phyloP scores from a whole-genome alignment of 2,888 invertebrate species.

The Mesochorus sp. region DNA sequence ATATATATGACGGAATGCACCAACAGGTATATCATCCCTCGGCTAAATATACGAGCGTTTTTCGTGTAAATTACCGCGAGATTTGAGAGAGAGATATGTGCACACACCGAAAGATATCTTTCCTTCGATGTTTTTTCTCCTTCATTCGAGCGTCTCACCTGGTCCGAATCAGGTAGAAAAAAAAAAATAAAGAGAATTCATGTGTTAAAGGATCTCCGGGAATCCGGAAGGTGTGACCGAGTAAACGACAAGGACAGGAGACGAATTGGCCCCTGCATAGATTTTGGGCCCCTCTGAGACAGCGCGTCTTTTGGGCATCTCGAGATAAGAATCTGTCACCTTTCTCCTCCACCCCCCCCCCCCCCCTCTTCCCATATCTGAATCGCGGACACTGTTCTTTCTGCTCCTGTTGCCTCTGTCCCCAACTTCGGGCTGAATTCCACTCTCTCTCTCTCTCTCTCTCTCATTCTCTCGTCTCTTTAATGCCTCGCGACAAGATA shows the following conservation, averaged over 20 bases:
- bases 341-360: conserved; percentile 38
- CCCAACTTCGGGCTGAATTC: conserved; percentile 37
- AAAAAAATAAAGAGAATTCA: conserved; percentile 3
- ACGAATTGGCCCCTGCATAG: conserved; percentile 23
- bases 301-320: conserved; percentile 73
- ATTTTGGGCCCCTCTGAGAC: conserved; percentile 71
- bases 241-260: conserved; percentile 44
- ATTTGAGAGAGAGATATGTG: background rate
- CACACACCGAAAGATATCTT: background rate
- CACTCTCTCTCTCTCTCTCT: too few species aligned
- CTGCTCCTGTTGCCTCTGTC: conserved; percentile 53
- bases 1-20: background rate
- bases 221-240: conserved; percentile 68
- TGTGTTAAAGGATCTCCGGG: conserved; percentile 1
- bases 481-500: conserved; percentile 77
- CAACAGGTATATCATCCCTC: background rate
- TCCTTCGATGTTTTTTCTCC: conserved; percentile 30
- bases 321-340: conserved; percentile 79
- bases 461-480: conserved; percentile 48
- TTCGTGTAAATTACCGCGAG: conserved; percentile 25
- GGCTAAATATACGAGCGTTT: conserved; percentile 24
- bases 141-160: conserved; percentile 52
- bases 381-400: too few species aligned
- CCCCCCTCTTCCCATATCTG: too few species aligned
- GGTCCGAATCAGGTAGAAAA: conserved; percentile 20